phyloP scores from a whole-genome alignment of 2,113 vertebrate genomes.

The Brienomyrus brachyistius region DNA sequence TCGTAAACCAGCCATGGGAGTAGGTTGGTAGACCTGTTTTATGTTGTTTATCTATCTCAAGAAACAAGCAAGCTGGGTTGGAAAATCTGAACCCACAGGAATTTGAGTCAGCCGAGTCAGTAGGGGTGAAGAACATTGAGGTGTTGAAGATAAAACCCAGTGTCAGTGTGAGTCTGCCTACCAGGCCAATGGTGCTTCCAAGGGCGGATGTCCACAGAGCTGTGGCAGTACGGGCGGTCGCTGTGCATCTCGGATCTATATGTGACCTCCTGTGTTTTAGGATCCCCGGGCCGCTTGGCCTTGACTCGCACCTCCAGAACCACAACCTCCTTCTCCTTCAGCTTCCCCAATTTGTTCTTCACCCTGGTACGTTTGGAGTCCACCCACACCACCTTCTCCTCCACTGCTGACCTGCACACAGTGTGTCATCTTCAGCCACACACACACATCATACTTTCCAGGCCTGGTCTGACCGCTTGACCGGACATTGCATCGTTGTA shows the following conservation, averaged over 20 bases:
- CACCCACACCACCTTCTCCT: conserved; percentile 62
- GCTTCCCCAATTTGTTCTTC: conserved; percentile 54
- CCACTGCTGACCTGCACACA: conserved; percentile 53
- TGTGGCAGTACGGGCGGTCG: conserved; percentile 57
- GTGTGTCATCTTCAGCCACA: background rate
- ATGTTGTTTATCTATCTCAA: no score
- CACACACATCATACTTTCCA: background rate
- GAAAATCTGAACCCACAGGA: no score
- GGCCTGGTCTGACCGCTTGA: background rate
- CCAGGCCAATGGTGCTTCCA: conserved; percentile 41
- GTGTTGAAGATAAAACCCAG: background rate
- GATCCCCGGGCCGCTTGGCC: conserved; percentile 55
- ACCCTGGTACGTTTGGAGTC: conserved; percentile 61
- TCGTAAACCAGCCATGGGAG: background rate
- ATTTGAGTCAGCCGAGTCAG: background rate
- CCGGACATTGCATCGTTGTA: background rate
- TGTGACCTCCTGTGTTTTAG: conserved; percentile 54
- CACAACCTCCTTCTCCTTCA: conserved; percentile 62
- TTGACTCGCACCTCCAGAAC: conserved; percentile 62
- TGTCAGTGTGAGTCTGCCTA: background rate
- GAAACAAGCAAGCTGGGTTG: no score
- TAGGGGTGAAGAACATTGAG: background rate
- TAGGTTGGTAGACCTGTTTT: background rate
- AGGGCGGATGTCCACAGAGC: conserved; percentile 53
- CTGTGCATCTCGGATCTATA: conserved; percentile 64